Evolutionary conservation across 2,113 vertebrate genomes (phyloP).

Genomic region (Hemicordylus capensis): DNA sequence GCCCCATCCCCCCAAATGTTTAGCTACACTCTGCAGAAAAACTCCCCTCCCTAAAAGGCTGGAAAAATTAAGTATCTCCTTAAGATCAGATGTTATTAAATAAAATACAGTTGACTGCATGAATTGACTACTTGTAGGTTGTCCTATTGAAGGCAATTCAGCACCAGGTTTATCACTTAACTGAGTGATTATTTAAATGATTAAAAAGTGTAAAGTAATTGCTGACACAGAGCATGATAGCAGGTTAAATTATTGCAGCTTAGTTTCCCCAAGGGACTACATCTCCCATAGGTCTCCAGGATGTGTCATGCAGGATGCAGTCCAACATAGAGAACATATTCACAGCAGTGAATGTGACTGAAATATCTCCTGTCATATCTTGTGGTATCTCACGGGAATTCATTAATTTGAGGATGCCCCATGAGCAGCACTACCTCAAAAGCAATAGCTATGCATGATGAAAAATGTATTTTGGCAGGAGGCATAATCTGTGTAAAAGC

Average conservation of each 20-base stretch:
- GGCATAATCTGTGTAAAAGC: background rate
- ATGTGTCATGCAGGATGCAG: background rate
- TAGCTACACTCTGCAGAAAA: background rate
- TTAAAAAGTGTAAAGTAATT: background rate
- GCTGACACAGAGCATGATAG: background rate
- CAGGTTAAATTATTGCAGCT: background rate
- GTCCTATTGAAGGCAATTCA: background rate
- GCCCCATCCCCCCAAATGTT: background rate
- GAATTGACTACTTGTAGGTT: background rate
- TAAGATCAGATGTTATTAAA: background rate
- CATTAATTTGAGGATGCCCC: background rate
- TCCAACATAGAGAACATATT: background rate
- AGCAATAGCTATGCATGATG: background rate
- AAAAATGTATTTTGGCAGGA: background rate
- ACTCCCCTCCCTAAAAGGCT: background rate
- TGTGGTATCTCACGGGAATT: background rate
- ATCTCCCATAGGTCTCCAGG: background rate
- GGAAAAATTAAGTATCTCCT: background rate
- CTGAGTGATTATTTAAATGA: background rate
- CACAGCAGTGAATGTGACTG: background rate
- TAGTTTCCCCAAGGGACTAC: background rate
- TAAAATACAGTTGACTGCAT: background rate
- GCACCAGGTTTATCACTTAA: background rate
- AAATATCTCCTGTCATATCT: background rate
- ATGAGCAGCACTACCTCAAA: background rate